Percentiles rank a stretch among this genome's conserved stretches.
Conservation (phyloP, 2,113 vertebrate species). For the Peromyscus californicus region DNA sequence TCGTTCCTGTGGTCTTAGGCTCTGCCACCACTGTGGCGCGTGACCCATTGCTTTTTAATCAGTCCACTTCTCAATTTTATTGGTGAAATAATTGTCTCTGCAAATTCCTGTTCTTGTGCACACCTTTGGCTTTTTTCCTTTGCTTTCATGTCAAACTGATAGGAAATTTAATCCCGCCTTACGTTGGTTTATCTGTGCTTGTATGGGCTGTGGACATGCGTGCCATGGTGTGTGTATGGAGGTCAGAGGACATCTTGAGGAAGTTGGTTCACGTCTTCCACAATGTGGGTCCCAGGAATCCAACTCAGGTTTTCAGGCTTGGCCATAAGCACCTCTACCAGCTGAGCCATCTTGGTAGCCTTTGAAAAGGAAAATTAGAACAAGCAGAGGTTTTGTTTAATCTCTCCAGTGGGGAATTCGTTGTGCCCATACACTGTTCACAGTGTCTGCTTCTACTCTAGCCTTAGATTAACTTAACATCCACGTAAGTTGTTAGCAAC, state of each 20-base stretch:
- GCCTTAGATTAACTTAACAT: not conserved
- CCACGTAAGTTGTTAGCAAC: not conserved
- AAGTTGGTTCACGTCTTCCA: not conserved
- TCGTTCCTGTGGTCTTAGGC: not conserved
- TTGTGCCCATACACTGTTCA: not conserved
- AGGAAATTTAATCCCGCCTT: not conserved
- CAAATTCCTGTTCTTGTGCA: not conserved
- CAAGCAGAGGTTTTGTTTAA: not conserved
- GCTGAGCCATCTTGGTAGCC: not conserved
- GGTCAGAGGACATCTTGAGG: not conserved
- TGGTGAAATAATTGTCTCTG: not conserved
- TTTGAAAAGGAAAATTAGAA: conserved; percentile 7
- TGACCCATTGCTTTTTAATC: not conserved
- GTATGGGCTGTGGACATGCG: no score
- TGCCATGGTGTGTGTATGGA: not conserved
- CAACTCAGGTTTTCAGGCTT: no score
- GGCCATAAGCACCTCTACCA: not conserved
- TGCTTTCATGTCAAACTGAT: not conserved
- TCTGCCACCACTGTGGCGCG: not conserved
- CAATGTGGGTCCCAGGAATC: not conserved
- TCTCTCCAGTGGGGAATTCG: not conserved
- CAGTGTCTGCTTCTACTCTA: not conserved
- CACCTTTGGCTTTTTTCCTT: not conserved
- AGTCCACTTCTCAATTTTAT: not conserved
- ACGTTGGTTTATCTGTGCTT: not conserved